Evolutionary conservation across 2,888 invertebrate species (phyloP).

Genomic region (Pristionchus fissidentatus): DNA sequence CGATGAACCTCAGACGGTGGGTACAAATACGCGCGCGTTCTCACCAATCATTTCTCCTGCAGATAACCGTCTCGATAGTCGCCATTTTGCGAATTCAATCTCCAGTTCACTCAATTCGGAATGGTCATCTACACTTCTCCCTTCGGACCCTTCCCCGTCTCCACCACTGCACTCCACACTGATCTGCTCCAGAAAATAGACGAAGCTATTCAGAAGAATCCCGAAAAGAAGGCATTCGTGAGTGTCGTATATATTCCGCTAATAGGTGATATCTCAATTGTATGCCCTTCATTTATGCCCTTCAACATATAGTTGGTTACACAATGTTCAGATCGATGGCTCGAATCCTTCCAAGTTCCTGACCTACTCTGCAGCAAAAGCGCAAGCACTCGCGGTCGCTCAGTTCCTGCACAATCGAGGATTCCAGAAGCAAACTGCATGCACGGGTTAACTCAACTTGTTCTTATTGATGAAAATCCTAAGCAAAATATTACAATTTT

Average conservation of each 20-base stretch:
- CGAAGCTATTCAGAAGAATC: constrained; percentile 23
- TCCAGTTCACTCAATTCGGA: too few relatives aligned
- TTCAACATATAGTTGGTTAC: background rate
- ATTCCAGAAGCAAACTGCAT: constrained; percentile 37
- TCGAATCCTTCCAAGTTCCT: constrained; percentile 27
- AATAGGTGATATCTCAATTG: too few relatives aligned
- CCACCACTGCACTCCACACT: constrained; percentile 35
- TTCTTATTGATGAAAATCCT: too few relatives aligned
- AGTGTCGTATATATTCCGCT: too few relatives aligned
- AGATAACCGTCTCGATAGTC: too few relatives aligned
- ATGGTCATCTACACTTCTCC: constrained; percentile 31
- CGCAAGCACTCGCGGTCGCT: background rate
- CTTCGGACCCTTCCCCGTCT: background rate
- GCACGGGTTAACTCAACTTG: background rate
- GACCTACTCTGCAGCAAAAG: constrained; percentile 9
- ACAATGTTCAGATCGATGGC: background rate
- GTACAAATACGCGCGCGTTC: too few relatives aligned
- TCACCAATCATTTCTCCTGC: too few relatives aligned
- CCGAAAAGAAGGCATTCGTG: constrained; percentile 46
- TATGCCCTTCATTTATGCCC: too few relatives aligned
- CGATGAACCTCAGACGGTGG: too few relatives aligned
- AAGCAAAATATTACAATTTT: too few relatives aligned
- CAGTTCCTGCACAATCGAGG: constrained; percentile 40
- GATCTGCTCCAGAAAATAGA: constrained; percentile 37
- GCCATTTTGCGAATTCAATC: too few relatives aligned